A percentile compares a stretch with the other conserved stretches of the same genome.
phyloP scores from a whole-genome alignment of 2,797 vertebrate genomes.

The Hylomyscus alleni region DNA sequence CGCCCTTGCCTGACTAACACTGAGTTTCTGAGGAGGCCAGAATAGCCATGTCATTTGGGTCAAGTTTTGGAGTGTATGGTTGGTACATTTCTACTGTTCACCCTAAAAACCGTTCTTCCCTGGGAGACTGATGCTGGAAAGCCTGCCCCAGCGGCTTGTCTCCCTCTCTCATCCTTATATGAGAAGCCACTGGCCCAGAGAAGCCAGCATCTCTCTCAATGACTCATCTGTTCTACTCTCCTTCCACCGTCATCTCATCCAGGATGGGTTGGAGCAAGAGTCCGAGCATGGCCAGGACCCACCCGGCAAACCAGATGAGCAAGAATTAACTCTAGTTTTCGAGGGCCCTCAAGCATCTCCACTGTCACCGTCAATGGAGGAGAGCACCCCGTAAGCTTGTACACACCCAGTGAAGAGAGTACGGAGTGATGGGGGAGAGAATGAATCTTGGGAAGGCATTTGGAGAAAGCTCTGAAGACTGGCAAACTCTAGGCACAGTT shows the following conservation, averaged over 20 bases:
- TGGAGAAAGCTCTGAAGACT: neutral
- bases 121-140: neutral
- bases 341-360: neutral
- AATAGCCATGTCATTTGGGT: neutral
- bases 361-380: neutral
- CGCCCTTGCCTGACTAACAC: neutral
- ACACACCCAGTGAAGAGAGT: neutral
- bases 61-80: neutral
- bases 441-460: neutral
- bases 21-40: neutral
- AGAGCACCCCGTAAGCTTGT: constrained; percentile 54
- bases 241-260: neutral
- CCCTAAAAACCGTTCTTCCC: neutral
- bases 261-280: constrained; percentile 12
- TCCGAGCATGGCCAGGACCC: neutral
- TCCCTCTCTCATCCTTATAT: neutral
- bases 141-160: neutral
- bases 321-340: neutral
- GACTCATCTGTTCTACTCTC: constrained; percentile 9
- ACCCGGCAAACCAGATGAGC: neutral
- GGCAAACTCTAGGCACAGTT: neutral
- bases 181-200: neutral
- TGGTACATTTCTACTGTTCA: neutral
- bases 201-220: neutral
- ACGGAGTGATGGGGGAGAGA: neutral